A percentile compares a stretch with the other conserved stretches of the same genome.
Evolutionary conservation across 2,797 vertebrate genomes (phyloP).

Genomic region (Danio choprae): DNA sequence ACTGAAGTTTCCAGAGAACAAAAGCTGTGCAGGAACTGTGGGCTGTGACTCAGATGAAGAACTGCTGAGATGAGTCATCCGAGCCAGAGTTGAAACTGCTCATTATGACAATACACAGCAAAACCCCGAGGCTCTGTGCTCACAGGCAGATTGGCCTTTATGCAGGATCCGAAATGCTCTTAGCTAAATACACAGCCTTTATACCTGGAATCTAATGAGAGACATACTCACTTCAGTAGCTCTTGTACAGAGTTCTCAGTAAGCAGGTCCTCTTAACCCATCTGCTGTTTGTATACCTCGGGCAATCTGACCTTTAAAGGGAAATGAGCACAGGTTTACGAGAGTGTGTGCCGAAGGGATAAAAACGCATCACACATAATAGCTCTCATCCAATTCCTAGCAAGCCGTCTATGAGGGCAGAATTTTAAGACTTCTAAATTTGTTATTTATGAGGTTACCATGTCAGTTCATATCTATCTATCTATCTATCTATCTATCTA

Average conservation of each 20-base stretch:
- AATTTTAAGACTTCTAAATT: background rate
- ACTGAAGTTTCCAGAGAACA: conserved; percentile 33
- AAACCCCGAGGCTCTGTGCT: conserved; percentile 32
- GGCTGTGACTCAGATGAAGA: conserved; percentile 40
- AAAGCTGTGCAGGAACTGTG: conserved; percentile 46
- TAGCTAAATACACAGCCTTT: conserved; percentile 33
- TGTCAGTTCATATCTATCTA: too few species aligned
- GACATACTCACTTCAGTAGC: conserved; percentile 13
- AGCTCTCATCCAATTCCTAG: background rate
- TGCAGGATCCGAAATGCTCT: conserved; percentile 3
- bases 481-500: background rate
- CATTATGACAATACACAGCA: conserved; percentile 49
- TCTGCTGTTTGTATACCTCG: conserved; percentile 28
- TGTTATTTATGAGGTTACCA: background rate
- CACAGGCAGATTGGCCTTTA: conserved; percentile 9
- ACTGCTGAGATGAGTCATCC: conserved; percentile 53
- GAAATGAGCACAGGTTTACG: conserved; percentile 19
- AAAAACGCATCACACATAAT: conserved; percentile 10
- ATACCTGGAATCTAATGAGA: conserved; percentile 38
- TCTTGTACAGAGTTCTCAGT: background rate
- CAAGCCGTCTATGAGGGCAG: background rate
- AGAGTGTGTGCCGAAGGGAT: background rate
- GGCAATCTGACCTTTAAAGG: conserved; percentile 40
- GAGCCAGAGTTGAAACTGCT: conserved; percentile 24
- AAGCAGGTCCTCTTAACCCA: conserved; percentile 17